phyloP scores from a whole-genome alignment of 2,113 vertebrate species.

The Euleptes europaea region DNA sequence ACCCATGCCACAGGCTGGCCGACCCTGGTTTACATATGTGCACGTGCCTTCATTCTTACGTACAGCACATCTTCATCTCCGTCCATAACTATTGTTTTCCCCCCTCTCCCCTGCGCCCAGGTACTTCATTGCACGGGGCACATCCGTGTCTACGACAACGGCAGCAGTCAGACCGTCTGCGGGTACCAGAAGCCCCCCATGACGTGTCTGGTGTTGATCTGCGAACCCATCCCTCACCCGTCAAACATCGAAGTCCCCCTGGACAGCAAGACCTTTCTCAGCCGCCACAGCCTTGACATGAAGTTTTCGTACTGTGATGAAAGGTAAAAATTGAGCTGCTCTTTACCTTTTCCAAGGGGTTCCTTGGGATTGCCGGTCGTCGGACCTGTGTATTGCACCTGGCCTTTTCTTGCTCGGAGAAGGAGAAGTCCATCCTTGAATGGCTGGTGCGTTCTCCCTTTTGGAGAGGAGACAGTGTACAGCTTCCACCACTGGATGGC shows the following conservation, averaged over 20 bases:
- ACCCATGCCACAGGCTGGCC: not conserved
- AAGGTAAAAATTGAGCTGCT: constrained; percentile 76
- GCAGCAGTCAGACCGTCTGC: constrained; percentile 73
- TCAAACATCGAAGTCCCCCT: constrained; percentile 96
- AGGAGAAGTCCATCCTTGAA: too few relatives aligned
- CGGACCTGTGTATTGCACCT: not conserved
- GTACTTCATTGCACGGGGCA: constrained; percentile 95
- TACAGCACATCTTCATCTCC: not conserved
- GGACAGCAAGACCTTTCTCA: constrained; percentile 98
- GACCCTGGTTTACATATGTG: not conserved
- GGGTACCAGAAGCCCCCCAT: constrained; percentile 85
- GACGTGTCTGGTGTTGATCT: constrained; percentile 94
- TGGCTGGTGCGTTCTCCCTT: too few relatives aligned
- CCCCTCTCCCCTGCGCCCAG: constrained; percentile 57
- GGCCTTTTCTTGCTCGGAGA: not conserved
- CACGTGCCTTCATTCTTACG: not conserved
- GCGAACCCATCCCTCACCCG: constrained; percentile 96
- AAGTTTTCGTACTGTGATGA: constrained; percentile 99
- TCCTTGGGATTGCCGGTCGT: not conserved
- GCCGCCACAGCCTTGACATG: constrained; percentile 98
- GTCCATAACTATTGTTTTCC: not conserved
- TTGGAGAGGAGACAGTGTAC: too few relatives aligned
- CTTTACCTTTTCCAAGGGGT: rapidly evolving
- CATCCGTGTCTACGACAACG: constrained; percentile 82
- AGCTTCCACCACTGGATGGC: too few relatives aligned